These are phyloP conservation scores for Thumatha senex DNA, from an alignment of 2,888 invertebrate species.

Conservation along the genomic window DNA sequence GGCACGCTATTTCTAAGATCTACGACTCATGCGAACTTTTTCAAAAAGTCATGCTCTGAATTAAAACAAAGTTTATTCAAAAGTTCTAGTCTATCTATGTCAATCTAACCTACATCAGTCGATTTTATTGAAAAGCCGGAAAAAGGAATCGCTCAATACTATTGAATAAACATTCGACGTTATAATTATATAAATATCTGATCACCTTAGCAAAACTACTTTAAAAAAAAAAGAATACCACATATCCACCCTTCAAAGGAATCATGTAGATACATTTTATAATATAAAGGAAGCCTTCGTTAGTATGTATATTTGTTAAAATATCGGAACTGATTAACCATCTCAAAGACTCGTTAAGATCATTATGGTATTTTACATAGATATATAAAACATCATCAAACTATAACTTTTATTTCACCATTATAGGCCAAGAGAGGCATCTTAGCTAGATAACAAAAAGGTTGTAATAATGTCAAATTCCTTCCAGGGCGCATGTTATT, in stretches of 20 bases:
- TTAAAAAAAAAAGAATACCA: constrained; percentile 31
- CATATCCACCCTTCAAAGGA: constrained; percentile 27
- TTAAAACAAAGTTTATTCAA: constrained; percentile 49
- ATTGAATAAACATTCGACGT: constrained; percentile 10
- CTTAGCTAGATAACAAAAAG: too few species aligned
- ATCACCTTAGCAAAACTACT: constrained; percentile 39
- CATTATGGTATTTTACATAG: not conserved
- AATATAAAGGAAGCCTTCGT: constrained; percentile 18
- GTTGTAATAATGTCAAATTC: too few species aligned
- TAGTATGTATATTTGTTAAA: constrained; percentile 13
- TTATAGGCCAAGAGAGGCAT: too few species aligned
- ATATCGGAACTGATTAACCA: constrained; percentile 3
- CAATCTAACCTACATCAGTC: constrained; percentile 57
- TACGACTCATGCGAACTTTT: constrained; percentile 72
- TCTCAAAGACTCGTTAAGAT: not conserved
- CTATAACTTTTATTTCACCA: not conserved
- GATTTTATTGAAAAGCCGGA: constrained; percentile 61
- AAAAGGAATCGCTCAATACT: constrained; percentile 31
- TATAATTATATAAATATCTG: constrained; percentile 26
- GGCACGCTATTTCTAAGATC: constrained; percentile 53
- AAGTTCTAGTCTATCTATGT: constrained; percentile 50
- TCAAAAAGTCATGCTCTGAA: constrained; percentile 68
- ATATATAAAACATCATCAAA: not conserved
- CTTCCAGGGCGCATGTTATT: too few species aligned
- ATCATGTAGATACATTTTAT: constrained; percentile 5